These are phyloP conservation scores for Latrodectus geometricus DNA, from an alignment of 1,140 invertebrate species.

Conservation along the genomic window DNA sequence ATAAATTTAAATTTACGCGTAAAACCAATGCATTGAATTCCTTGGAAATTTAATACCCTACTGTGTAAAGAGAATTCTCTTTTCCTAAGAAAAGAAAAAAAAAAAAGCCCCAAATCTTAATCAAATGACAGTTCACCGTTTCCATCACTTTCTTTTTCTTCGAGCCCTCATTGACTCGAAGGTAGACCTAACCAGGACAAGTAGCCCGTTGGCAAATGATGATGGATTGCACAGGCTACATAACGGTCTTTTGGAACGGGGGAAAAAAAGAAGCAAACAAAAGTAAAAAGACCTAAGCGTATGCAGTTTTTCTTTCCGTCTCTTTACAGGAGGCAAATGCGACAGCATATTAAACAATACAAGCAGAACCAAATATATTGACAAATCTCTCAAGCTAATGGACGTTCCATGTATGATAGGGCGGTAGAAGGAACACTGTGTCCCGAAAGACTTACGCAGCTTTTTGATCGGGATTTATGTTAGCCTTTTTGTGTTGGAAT, in stretches of 20 bases:
- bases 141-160: not conserved
- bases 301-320: slow-evolving; percentile 20
- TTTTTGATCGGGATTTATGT: slow-evolving; percentile 48
- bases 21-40: too few relatives aligned
- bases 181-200: slow-evolving; percentile 46
- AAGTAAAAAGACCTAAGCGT: slow-evolving; percentile 10
- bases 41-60: too few relatives aligned
- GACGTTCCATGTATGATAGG: slow-evolving; percentile 45
- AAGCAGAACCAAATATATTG: slow-evolving; percentile 55
- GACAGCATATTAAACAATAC: slow-evolving; percentile 54
- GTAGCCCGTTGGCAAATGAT: slow-evolving; percentile 50
- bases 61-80: too few relatives aligned
- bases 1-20: too few relatives aligned
- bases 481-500: slow-evolving; percentile 44
- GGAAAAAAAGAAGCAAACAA: not conserved
- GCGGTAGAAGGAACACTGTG: not conserved
- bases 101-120: not conserved
- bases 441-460: not conserved
- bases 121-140: not conserved
- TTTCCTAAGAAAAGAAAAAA: not conserved
- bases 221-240: slow-evolving; percentile 26
- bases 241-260: not conserved
- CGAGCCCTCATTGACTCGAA: slow-evolving; percentile 34
- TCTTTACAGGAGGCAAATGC: slow-evolving; percentile 31
- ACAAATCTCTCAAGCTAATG: slow-evolving; percentile 47